These are phyloP conservation scores for Tetanocera ferruginea DNA, from an alignment of 2,888 invertebrate genomes.

Conservation along the genomic window DNA sequence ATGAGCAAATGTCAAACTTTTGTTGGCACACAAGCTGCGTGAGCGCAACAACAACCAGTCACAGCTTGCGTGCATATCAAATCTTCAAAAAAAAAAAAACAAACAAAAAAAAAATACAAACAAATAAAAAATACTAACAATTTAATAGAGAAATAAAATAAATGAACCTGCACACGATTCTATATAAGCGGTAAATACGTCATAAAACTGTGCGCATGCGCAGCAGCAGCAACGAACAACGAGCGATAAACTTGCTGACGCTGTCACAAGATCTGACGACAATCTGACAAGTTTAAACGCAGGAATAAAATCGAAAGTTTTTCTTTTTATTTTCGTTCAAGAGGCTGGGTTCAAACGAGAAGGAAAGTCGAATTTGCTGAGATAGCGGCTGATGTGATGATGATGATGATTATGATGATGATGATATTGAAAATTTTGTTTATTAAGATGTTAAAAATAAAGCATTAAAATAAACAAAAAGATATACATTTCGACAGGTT, in stretches of 20 bases:
- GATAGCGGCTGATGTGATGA: too few species aligned
- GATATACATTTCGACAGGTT: too few species aligned
- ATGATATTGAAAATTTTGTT: too few species aligned
- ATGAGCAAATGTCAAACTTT: constrained; percentile 14
- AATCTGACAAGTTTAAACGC: constrained; percentile 13
- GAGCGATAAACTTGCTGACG: constrained; percentile 3
- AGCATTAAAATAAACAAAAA: too few species aligned
- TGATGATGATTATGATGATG: too few species aligned
- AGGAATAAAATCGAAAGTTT: constrained; percentile 24
- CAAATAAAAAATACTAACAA: neutral
- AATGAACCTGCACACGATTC: neutral
- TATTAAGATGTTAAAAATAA: too few species aligned
- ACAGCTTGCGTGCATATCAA: neutral
- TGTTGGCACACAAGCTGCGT: too few species aligned
- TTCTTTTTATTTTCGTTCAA: neutral
- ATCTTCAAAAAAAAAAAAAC: neutral
- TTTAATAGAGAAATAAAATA: neutral
- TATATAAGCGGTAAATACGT: neutral
- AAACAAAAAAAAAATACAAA: too few species aligned
- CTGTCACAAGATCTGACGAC: neutral
- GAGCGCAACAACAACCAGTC: too few species aligned
- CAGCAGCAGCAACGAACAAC: neutral
- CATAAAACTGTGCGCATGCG: constrained; percentile 1
- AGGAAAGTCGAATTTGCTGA: too few species aligned
- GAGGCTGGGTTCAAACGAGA: too few species aligned